Conservation (phyloP, 2,888 invertebrate genomes). For the Dasysyrphus albostriatus region DNA sequence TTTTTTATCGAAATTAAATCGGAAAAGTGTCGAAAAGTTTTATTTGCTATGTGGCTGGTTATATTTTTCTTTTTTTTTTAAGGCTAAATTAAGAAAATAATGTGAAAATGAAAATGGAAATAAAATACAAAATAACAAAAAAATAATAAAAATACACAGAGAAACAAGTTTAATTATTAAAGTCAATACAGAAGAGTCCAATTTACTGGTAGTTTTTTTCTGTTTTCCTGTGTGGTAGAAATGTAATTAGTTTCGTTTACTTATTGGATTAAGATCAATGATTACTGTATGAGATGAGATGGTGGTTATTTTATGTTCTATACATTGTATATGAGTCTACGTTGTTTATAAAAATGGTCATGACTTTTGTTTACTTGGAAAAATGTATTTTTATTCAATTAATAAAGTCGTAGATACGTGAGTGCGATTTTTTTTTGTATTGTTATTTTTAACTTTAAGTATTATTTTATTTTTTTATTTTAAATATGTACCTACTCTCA, state of each 20-base stretch:
- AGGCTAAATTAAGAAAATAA: constrained; percentile 31
- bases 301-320: not conserved
- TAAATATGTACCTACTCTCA: no score
- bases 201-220: not conserved
- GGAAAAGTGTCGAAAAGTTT: constrained; percentile 61
- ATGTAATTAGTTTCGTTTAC: constrained; percentile 81
- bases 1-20: constrained; percentile 56
- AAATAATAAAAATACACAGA: constrained; percentile 11
- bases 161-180: constrained; percentile 65
- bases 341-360: not conserved
- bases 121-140: no score
- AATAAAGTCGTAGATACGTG: constrained; percentile 2
- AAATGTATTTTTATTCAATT: constrained; percentile 22
- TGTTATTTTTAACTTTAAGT: no score
- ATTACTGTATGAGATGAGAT: constrained; percentile 24
- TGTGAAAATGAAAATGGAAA: constrained; percentile 22
- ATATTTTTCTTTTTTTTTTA: not conserved
- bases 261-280: constrained; percentile 78
- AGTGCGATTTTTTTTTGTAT: not conserved
- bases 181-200: constrained; percentile 64
- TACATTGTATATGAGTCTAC: not conserved
- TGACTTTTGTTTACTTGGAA: not conserved
- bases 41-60: constrained; percentile 2
- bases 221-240: constrained; percentile 56
- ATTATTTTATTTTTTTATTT: no score